These are phyloP conservation scores for Picus viridis DNA, from an alignment of 2,797 vertebrate genomes.

Conservation along the genomic window DNA sequence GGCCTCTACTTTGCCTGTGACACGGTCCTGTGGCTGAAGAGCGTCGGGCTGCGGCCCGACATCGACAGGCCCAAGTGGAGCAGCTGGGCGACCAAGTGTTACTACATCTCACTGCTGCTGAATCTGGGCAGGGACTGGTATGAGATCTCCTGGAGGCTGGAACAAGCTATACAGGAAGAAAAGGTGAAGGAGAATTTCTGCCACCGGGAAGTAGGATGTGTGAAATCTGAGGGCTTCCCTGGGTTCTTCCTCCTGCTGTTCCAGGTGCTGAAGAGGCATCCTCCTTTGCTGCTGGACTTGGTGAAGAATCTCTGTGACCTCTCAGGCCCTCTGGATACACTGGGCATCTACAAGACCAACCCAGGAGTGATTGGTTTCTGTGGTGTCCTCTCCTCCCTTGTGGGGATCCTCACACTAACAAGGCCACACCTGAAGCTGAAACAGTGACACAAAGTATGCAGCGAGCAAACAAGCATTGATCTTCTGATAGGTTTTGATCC, in stretches of 20 bases:
- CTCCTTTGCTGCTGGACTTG: constrained; percentile 86
- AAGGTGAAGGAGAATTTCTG: constrained; percentile 48
- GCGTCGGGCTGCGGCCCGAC: constrained; percentile 77
- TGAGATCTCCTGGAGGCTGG: constrained; percentile 82
- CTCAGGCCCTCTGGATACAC: constrained; percentile 86
- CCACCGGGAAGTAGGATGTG: constrained; percentile 44
- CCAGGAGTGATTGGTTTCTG: constrained; percentile 88
- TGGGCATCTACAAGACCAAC: constrained; percentile 87
- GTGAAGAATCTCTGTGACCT: constrained; percentile 93
- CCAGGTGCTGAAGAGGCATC: constrained; percentile 82
- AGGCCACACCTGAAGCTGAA: constrained; percentile 87
- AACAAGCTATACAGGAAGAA: constrained; percentile 67
- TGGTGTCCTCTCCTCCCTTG: constrained; percentile 91
- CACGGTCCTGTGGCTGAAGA: constrained; percentile 86
- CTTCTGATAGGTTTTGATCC: not conserved
- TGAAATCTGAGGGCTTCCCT: constrained; percentile 77
- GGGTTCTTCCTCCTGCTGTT: constrained; percentile 81
- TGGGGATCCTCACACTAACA: constrained; percentile 86
- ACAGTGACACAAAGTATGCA: not conserved
- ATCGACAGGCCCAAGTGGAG: constrained; percentile 87
- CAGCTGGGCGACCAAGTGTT: constrained; percentile 82
- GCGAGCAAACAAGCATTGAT: not conserved
- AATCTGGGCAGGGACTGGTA: constrained; percentile 87
- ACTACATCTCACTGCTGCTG: constrained; percentile 86
- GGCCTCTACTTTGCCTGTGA: constrained; percentile 92